These are phyloP conservation scores for Yponomeuta cagnagella DNA, from an alignment of 2,888 invertebrate species.

Conservation along the genomic window DNA sequence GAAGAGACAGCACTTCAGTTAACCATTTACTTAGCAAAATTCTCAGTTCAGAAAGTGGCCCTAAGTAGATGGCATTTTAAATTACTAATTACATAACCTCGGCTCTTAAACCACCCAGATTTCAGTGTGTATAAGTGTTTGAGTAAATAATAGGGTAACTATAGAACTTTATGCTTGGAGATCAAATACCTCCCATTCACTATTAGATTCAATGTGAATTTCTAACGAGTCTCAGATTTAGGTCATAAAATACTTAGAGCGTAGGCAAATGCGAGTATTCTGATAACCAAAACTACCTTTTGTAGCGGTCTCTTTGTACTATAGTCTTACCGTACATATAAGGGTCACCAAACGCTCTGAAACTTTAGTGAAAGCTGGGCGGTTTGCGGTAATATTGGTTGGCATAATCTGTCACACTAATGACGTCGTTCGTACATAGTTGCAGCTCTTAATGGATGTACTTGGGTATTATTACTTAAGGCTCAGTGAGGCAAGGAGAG, in stretches of 20 bases:
- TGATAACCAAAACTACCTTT: neutral
- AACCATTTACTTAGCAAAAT: too few relatives aligned
- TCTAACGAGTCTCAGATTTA: neutral
- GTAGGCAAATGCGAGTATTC: neutral
- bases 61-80: too few relatives aligned
- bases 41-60: too few relatives aligned
- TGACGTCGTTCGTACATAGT: neutral
- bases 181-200: neutral
- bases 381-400: neutral
- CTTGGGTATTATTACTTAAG: neutral
- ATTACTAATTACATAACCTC: too few relatives aligned
- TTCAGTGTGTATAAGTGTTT: too few relatives aligned
- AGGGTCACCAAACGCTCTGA: neutral
- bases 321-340: neutral
- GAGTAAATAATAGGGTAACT: too few relatives aligned
- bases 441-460: neutral
- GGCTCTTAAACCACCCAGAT: too few relatives aligned
- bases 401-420: conserved; percentile 1
- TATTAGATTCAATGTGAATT: neutral
- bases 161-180: neutral
- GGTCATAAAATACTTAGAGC: neutral
- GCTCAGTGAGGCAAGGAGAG: too few relatives aligned
- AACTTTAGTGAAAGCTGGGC: neutral
- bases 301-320: neutral
- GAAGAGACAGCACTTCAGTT: too few relatives aligned